A percentile compares a stretch with the other conserved stretches of the same genome.
Evolutionary conservation across 2,113 vertebrate genomes (phyloP).

Genomic region (Gobio gobio): DNA sequence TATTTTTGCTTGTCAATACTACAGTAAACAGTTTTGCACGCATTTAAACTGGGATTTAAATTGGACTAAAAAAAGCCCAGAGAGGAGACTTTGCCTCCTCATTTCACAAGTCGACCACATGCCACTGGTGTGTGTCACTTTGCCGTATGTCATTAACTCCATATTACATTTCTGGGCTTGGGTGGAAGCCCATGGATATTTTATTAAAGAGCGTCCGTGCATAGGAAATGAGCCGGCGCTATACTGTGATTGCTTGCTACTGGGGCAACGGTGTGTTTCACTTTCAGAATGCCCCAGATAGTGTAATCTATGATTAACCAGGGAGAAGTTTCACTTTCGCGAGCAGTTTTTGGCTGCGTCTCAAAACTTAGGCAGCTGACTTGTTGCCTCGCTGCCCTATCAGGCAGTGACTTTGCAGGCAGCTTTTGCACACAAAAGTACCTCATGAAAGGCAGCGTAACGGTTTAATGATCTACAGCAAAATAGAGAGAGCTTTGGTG

Average conservation of each 20-base stretch:
- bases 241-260: constrained; percentile 71
- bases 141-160: constrained; percentile 58
- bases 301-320: constrained; percentile 81
- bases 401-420: too few species aligned
- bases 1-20: neutral
- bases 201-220: constrained; percentile 71
- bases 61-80: neutral
- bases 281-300: constrained; percentile 79
- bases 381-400: too few species aligned
- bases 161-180: constrained; percentile 67
- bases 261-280: constrained; percentile 75
- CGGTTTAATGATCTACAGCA: too few species aligned
- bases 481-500: too few species aligned
- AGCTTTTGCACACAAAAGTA: too few species aligned
- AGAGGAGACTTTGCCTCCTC: constrained; percentile 6
- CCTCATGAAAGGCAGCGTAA: too few species aligned
- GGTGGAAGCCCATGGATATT: constrained; percentile 68
- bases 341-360: constrained; percentile 69
- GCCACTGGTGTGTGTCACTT: constrained; percentile 14
- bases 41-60: neutral
- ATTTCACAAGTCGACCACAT: neutral
- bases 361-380: too few species aligned
- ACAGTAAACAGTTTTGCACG: neutral
- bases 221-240: constrained; percentile 59
- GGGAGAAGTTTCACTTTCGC: constrained; percentile 61